Base-by-base conservation (phyloP, 2,797 vertebrate species). In the Leontocebus nigricollis region DNA sequence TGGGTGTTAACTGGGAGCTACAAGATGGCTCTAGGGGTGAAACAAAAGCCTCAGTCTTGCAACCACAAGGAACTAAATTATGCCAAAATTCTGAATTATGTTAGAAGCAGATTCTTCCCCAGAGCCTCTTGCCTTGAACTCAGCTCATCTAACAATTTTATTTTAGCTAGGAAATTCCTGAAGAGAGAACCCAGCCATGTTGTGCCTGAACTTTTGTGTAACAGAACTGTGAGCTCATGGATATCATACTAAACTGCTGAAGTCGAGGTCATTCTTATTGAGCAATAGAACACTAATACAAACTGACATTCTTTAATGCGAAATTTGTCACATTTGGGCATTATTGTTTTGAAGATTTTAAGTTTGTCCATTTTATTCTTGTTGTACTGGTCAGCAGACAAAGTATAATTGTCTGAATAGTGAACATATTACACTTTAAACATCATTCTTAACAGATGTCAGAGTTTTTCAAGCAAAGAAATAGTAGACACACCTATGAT, bases 361-460 rank as follows among this genome's bases (percentile, higher is more conserved):
- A 39, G 24, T 39, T 46, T 46, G 6, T 72, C 15, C 41, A 3
- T 92, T 83, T 64, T 70, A 27, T 75, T 75, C 44, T 61, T 12
- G 22, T 77, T 41, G 22, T 67, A 10, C 22, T 44, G 30, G 7
- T 41, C 72, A 91, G 82, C 9, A 70, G 39, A 64, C 3, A 64
- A n/a, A 76, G 7, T 76, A 26, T n/a, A 48, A 79, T 39, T 80
- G 9, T 39, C 67, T 72, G 76, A 90, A 89, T 61, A 12, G 33
- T 9, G 33, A 80, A 64, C 7, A 5, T 48, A 24, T 30, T 64
- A 46, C 41, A 64, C 33, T 61, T 50, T 36, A 48, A 73, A 44
- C 20, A 64, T 72, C 33, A 64, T 87, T 92, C 4, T 83, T 73
- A 94, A 41, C 50, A 77, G 82, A 95, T 88, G 83, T 95, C n/a